Evolutionary conservation across 2,888 invertebrate species (phyloP), one percentile per base, ranked within the genome.

Genomic region (Dynastes tityus): DNA sequence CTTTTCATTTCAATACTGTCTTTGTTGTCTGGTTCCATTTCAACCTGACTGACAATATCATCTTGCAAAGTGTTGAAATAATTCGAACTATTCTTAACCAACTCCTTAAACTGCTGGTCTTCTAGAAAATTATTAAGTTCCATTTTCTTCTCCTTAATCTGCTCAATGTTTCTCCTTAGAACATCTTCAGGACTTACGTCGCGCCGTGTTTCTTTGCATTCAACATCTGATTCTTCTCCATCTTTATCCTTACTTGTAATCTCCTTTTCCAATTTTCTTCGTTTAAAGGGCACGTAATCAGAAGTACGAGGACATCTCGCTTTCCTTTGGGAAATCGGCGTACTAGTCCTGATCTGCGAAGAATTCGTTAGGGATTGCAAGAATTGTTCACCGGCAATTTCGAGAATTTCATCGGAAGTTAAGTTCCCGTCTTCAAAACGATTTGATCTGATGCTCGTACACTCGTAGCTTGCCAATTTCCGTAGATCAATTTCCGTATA

Each of bases 351-450:
- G 40, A 76, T 53, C 37, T 16, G 55, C 11, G 75, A 67, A 3
- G 45, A 51, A 55, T 55, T 64, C 53, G 40, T 77, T 11, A 79
- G 40, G 0, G 13, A 32, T 4, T 58, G 45, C n/a, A 79, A 29
- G 63, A 84, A 84, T 64, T 83, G 82, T 8, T 84, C 82, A 0
- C 83, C 84, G n/a, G 84, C 84, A 9, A 83, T 80, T 75, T 84
- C 82, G 29, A 83, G 79, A 73, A 83, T 84, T 58, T 82, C 64
- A 68, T 80, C 82, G 3, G 76, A 53, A n/a, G 78, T 82, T 68
- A 76, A 71, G 8, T 68, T 68, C 3, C n/a, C 67, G 9, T 79
- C 68, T 63, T 80, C 55, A 53, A 51, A 9, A 70, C 55, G 53
- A 79, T 13, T 68, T 53, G 16, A 37, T 53, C n/a, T 53, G 9